Base-by-base conservation (phyloP, 2,888 invertebrate genomes). In the Leptinotarsa haldemani region DNA sequence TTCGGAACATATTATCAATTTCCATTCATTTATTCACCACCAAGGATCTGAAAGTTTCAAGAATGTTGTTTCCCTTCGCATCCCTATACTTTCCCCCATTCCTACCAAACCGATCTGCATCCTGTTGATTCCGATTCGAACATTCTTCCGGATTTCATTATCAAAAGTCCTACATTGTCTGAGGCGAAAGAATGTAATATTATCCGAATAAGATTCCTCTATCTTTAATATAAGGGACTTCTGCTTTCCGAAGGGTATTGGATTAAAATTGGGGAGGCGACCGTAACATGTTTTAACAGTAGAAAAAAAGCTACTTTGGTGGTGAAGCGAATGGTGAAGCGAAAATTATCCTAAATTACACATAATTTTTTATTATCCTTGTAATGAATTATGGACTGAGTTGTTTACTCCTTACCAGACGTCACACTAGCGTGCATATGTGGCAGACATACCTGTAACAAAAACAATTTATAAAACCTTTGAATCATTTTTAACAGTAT, bases 151-250 rank as follows among this genome's bases (percentile, higher is more conserved):
- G n/a, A 61, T 61, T 16, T 13, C 61, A 61, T 61, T 25, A 61
- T 61, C 4, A 61, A 30, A 61, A 61, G 40, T 61, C 20, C 30
- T 61, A n/a, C 40, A 30, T 7, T 25, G 16, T 40, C n/a, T 30
- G 61, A 61, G 40, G 40, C 61, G 30, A n/a, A 61, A 40, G 61
- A 61, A 61, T 61, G 61, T 61, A 61, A 61, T 61, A 61, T n/a
- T 61, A n/a, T 12, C 40, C 61, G 12, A 61, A 61, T 61, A 40
- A 61, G 18, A 61, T 61, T 61, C 61, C 61, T 40, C 61, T n/a
- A n/a, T 61, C 4, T 61, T 40, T 40, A 61, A 61, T 61, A 61
- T 18, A n/a, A 18, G 40, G 40, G 13, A 40, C n/a, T 30, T 9
- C n/a, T n/a, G 25, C 61, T 61, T 16, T 12, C 4, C n/a, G 61